Percentiles rank a stretch among this genome's conserved stretches.
phyloP scores from a whole-genome alignment of 2,888 invertebrate species.

The Melanotus villosus region DNA sequence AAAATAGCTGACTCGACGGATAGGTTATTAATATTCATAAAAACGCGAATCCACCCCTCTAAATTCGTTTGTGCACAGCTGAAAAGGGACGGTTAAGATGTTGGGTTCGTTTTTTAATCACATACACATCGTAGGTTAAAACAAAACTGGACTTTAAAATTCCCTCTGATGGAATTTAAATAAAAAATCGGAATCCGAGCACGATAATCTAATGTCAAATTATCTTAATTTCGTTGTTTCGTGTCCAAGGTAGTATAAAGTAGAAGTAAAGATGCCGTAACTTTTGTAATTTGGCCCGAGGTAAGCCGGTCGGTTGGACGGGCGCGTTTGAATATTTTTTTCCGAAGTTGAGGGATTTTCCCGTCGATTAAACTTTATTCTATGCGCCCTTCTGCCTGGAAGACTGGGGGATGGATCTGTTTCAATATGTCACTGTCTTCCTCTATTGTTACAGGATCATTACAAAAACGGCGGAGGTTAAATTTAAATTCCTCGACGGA shows the following conservation, averaged over 20 bases:
- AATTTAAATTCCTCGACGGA: constrained; percentile 26
- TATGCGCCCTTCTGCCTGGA: constrained; percentile 40
- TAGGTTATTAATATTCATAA: constrained; percentile 44
- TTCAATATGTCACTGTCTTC: constrained; percentile 41
- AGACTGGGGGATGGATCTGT: constrained; percentile 34
- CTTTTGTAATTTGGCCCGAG: constrained; percentile 35
- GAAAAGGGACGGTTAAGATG: not conserved
- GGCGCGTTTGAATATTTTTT: constrained; percentile 44
- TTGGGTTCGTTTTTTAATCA: too few species aligned
- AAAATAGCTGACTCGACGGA: constrained; percentile 42
- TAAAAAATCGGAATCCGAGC: constrained; percentile 5
- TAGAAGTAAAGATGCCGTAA: constrained; percentile 26
- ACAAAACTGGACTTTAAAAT: too few species aligned
- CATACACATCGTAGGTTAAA: too few species aligned
- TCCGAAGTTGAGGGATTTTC: constrained; percentile 47
- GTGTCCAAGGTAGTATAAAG: constrained; percentile 16
- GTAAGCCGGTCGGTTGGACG: constrained; percentile 13
- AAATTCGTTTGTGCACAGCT: not conserved
- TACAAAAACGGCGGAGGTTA: constrained; percentile 28
- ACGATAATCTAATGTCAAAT: constrained; percentile 14
- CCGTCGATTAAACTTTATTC: constrained; percentile 51
- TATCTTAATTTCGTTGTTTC: constrained; percentile 13
- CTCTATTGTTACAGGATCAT: constrained; percentile 30
- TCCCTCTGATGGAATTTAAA: not conserved
- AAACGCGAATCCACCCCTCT: constrained; percentile 19